Conservation (phyloP, 2,888 invertebrate genomes). For the Odontothrips loti region DNA sequence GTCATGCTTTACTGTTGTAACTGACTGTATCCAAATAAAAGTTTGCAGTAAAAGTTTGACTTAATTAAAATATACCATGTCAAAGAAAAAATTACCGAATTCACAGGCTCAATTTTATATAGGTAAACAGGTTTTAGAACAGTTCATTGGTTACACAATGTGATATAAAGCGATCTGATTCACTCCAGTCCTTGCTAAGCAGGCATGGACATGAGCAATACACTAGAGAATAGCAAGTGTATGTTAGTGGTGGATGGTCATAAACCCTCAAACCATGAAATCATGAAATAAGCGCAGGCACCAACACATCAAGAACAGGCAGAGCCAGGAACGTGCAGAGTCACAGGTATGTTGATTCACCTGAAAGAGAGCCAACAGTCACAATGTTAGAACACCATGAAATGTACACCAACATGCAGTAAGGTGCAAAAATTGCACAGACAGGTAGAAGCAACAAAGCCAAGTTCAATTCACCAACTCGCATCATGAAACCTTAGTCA, state of each 20-base stretch:
- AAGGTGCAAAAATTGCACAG: no score
- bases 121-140: no score
- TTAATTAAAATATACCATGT: not conserved
- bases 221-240: not conserved
- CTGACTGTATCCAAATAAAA: not conserved
- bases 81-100: not conserved
- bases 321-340: not conserved
- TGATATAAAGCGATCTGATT: not conserved
- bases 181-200: not conserved
- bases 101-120: no score
- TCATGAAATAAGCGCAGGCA: constrained; percentile 3
- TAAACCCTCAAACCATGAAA: not conserved
- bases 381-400: not conserved
- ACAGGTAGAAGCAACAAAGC: no score
- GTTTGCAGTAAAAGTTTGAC: not conserved
- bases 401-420: no score
- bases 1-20: not conserved
- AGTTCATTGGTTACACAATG: no score
- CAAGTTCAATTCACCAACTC: no score
- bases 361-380: constrained; percentile 3
- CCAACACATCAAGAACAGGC: not conserved
- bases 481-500: no score
- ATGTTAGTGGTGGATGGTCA: constrained; percentile 5
- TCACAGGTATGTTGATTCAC: constrained; percentile 26
- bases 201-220: not conserved